These are phyloP conservation scores for Penaeus indicus DNA, from an alignment of 1,140 invertebrate genomes.

Conservation along the genomic window DNA sequence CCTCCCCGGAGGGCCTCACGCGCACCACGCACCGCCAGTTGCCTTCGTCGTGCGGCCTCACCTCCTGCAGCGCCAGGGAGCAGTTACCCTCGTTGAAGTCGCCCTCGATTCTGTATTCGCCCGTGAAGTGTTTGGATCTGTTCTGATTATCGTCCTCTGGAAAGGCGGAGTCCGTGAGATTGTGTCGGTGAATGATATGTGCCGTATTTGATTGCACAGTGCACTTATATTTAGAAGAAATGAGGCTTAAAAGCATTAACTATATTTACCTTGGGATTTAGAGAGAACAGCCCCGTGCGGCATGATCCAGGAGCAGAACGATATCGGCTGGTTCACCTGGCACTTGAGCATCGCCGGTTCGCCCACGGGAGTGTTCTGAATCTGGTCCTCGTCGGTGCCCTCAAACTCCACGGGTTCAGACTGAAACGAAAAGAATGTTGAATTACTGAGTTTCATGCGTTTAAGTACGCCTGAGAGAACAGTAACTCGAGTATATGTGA, in stretches of 20 bases:
- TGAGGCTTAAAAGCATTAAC: not conserved
- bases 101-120: constrained; percentile 39
- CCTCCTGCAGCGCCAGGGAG: constrained; percentile 14
- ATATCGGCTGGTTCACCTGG: constrained; percentile 43
- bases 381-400: constrained; percentile 38
- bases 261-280: constrained; percentile 36
- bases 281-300: constrained; percentile 39
- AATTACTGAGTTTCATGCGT: too few species aligned
- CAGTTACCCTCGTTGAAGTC: constrained; percentile 49
- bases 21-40: constrained; percentile 50
- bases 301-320: constrained; percentile 49
- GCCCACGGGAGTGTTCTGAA: constrained; percentile 26
- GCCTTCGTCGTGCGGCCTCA: constrained; percentile 39
- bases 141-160: constrained; percentile 25
- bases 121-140: not conserved
- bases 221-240: too few species aligned
- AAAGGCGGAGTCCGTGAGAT: not conserved
- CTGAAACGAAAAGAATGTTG: too few species aligned
- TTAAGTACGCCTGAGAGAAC: too few species aligned
- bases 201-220: not conserved
- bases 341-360: constrained; percentile 47
- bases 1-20: not conserved
- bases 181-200: not conserved
- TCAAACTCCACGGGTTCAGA: constrained; percentile 24
- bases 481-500: too few species aligned